A percentile compares a stretch with the other conserved stretches of the same genome.
Evolutionary conservation across 2,888 invertebrate species (phyloP).

Genomic region (Anoplius nigerrimus): DNA sequence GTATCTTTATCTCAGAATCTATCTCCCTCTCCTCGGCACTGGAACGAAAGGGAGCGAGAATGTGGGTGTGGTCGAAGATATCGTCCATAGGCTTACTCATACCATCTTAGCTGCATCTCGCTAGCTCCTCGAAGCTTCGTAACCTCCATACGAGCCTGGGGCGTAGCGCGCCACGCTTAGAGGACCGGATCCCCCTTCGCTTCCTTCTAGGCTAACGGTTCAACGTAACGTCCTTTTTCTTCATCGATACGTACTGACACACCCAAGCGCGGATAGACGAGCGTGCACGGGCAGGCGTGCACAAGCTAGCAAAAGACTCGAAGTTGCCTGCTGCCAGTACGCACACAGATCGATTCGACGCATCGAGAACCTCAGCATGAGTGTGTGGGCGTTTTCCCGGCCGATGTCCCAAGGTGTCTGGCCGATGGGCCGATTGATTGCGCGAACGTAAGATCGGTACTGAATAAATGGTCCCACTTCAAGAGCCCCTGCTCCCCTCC

Average conservation of each 20-base stretch:
- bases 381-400: neutral
- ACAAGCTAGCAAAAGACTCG: neutral
- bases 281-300: neutral
- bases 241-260: neutral
- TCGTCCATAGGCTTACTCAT: conserved; percentile 38
- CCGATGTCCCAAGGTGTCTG: neutral
- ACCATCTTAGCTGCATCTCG: conserved; percentile 41
- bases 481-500: too few relatives aligned
- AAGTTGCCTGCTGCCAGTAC: neutral
- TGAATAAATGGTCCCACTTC: neutral
- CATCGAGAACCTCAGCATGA: neutral
- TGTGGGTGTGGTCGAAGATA: conserved; percentile 67
- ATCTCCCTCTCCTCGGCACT: neutral
- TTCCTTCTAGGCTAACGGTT: conserved; percentile 64
- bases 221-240: conserved; percentile 29
- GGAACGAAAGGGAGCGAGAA: conserved; percentile 33
- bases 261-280: conserved; percentile 25
- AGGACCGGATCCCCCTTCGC: conserved; percentile 30
- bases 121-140: conserved; percentile 50
- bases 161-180: conserved; percentile 43
- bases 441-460: conserved; percentile 3
- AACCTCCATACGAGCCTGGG: conserved; percentile 59
- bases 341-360: neutral
- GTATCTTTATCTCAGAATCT: neutral
- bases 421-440: conserved; percentile 8